These are phyloP conservation scores for Catotricha subobsoleta DNA, from an alignment of 2,888 invertebrate species.

Conservation along the genomic window DNA sequence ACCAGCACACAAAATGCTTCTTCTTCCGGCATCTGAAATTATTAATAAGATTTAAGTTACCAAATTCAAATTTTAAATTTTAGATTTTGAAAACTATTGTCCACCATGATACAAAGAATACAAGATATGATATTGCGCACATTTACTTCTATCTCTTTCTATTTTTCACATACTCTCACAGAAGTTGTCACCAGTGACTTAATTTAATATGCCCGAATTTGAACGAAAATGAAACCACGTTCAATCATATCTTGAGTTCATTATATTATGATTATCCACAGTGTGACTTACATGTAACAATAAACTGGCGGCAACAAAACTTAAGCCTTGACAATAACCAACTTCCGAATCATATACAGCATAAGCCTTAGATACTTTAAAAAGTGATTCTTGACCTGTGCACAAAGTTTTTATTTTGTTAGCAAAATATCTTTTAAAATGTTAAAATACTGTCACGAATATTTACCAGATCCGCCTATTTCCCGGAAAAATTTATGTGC, in stretches of 20 bases:
- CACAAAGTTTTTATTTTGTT: no score
- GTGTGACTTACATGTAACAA: slow-evolving; percentile 67
- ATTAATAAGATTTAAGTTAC: no score
- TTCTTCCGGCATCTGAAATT: slow-evolving; percentile 94
- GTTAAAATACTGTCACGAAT: slow-evolving; percentile 1
- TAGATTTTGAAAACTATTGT: no score
- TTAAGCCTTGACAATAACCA: slow-evolving; percentile 96
- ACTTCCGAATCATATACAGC: slow-evolving; percentile 95
- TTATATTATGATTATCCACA: not conserved
- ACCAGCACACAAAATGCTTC: slow-evolving; percentile 96
- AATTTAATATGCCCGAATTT: not conserved
- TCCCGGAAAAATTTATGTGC: slow-evolving; percentile 97
- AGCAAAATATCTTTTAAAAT: no score
- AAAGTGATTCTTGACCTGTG: slow-evolving; percentile 88
- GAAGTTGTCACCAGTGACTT: no score
- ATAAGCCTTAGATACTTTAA: slow-evolving; percentile 92
- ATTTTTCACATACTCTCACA: no score
- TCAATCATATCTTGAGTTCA: no score
- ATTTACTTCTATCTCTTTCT: no score
- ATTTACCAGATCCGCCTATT: slow-evolving; percentile 49
- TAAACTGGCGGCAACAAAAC: slow-evolving; percentile 91
- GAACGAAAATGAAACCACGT: not conserved
- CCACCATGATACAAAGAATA: no score
- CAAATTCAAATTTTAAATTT: no score
- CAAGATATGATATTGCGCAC: no score